These are phyloP conservation scores for Malurus splendens DNA, from an alignment of 2,797 vertebrate species.

Conservation along the genomic window DNA sequence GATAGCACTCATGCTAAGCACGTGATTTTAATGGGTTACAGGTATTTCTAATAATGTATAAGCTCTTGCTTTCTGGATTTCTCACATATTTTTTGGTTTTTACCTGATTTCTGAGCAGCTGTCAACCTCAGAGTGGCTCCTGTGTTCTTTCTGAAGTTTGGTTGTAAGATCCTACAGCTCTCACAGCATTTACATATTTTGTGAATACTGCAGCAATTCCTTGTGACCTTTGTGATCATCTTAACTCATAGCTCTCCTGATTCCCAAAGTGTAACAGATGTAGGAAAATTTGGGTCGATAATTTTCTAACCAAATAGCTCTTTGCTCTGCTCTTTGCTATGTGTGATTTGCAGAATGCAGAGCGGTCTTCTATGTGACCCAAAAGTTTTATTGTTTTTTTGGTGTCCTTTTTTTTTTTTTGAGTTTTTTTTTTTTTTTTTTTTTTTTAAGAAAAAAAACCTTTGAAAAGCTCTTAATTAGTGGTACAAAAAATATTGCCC, in stretches of 20 bases:
- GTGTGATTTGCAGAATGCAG: neutral
- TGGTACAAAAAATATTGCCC: neutral
- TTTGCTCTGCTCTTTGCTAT: neutral
- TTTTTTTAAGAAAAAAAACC: neutral
- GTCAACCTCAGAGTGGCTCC: neutral
- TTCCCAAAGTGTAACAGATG: neutral
- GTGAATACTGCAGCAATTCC: neutral
- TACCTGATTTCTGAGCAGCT: neutral
- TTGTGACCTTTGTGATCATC: neutral
- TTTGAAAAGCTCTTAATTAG: neutral
- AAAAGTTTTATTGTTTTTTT: neutral
- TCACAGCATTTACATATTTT: neutral
- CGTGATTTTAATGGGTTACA: neutral
- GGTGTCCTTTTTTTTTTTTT: too few species aligned
- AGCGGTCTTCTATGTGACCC: neutral
- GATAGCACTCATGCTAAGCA: neutral
- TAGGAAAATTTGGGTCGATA: neutral
- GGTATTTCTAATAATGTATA: neutral
- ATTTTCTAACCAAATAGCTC: neutral
- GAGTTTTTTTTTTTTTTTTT: too few species aligned
- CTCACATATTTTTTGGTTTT: neutral
- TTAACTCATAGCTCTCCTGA: neutral
- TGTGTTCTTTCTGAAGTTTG: neutral
- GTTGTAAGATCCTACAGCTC: neutral
- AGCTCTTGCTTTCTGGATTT: neutral